A percentile compares a stretch with the other conserved stretches of the same genome.
phyloP scores from a whole-genome alignment of 2,113 vertebrate genomes.

The Diadophis punctatus region DNA sequence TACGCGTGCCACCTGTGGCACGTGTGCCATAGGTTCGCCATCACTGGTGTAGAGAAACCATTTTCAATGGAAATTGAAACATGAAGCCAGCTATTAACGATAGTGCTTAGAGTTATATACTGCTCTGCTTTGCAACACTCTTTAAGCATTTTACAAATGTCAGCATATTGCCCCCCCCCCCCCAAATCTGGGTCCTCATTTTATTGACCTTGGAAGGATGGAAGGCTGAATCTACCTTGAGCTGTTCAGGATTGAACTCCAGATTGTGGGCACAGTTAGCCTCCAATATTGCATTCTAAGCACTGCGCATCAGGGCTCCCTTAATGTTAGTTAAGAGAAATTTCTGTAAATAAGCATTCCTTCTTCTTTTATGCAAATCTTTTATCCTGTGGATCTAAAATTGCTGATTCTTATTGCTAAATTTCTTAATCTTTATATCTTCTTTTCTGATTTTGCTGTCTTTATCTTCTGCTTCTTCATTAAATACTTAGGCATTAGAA shows the following conservation, averaged over 20 bases:
- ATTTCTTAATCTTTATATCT: constrained; percentile 8
- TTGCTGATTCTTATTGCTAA: constrained; percentile 14
- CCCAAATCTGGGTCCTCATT: not conserved
- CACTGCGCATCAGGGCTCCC: not conserved
- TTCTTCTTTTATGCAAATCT: constrained; percentile 24
- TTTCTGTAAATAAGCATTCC: not conserved
- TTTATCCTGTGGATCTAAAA: constrained; percentile 19
- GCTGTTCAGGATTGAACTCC: not conserved
- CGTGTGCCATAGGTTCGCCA: too few relatives aligned
- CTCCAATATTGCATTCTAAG: not conserved
- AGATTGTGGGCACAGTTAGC: not conserved
- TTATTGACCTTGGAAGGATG: not conserved
- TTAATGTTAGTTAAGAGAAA: not conserved
- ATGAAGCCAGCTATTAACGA: not conserved
- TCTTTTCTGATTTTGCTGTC: constrained; percentile 33
- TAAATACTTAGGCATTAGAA: constrained; percentile 86
- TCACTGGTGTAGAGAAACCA: not conserved
- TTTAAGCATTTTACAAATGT: not conserved
- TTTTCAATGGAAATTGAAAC: not conserved
- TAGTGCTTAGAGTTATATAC: not conserved
- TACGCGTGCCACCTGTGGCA: too few relatives aligned
- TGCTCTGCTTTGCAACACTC: not conserved
- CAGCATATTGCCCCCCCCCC: not conserved
- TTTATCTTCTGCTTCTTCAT: constrained; percentile 33
- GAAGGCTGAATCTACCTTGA: not conserved